phyloP scores from a whole-genome alignment of 2,797 vertebrate species.

The Sebastes cheni region DNA sequence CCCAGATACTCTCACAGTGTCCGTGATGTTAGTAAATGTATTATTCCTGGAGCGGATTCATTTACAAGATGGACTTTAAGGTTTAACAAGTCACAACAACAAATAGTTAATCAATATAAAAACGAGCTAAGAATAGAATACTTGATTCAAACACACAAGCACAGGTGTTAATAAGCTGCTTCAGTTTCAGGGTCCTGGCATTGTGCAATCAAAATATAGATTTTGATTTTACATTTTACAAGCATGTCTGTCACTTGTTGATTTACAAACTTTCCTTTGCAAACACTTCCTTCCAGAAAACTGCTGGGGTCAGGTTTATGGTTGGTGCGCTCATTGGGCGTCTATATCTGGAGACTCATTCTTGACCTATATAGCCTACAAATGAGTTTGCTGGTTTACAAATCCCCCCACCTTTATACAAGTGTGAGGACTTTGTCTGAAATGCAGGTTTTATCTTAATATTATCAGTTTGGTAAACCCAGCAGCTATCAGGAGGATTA shows the following conservation, averaged over 20 bases:
- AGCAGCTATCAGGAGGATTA: conserved; percentile 36
- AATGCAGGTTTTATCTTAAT: conserved; percentile 36
- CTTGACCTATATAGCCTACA: conserved; percentile 34
- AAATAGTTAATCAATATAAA: not conserved
- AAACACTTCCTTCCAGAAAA: not conserved
- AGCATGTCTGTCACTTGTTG: not conserved
- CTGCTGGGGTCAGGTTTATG: not conserved
- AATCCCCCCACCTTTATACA: not conserved
- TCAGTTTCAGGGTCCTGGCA: not conserved
- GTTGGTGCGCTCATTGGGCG: not conserved
- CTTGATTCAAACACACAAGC: not conserved
- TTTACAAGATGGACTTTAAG: not conserved
- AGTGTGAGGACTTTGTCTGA: not conserved
- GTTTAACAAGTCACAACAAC: not conserved
- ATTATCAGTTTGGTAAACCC: conserved; percentile 38
- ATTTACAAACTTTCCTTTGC: not conserved
- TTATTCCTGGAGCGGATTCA: not conserved
- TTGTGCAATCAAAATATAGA: not conserved
- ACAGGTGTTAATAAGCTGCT: not conserved
- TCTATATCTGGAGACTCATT: conserved; percentile 1
- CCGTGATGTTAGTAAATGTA: not conserved
- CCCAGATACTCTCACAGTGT: not conserved
- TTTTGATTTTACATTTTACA: not conserved
- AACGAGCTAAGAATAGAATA: not conserved
- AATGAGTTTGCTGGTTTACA: not conserved